phyloP scores from a whole-genome alignment of 2,113 vertebrate species.

The Porphyrio hochstetteri region DNA sequence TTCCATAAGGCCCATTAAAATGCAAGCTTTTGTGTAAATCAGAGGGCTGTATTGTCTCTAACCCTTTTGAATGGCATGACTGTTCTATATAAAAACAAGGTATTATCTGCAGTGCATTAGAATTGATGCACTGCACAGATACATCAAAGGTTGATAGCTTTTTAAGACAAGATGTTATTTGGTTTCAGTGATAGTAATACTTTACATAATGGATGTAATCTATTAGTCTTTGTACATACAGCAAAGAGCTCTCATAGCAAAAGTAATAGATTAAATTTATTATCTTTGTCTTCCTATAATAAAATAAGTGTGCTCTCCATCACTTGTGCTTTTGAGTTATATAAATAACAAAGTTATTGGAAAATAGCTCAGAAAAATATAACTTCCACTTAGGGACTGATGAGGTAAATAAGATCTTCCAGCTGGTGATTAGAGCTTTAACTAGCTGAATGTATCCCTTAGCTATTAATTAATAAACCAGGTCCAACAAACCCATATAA shows the following conservation, averaged over 20 bases:
- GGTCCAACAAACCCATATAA: neutral
- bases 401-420: conserved; percentile 49
- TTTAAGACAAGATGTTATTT: conserved; percentile 29
- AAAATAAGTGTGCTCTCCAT: conserved; percentile 6
- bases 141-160: neutral
- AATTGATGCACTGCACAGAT: neutral
- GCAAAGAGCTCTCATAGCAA: conserved; percentile 47
- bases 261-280: conserved; percentile 34
- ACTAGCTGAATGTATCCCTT: conserved; percentile 34
- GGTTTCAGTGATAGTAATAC: neutral
- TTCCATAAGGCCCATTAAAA: neutral
- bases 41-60: neutral
- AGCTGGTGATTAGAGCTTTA: conserved; percentile 51
- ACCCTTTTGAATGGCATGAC: neutral
- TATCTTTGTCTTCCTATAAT: neutral
- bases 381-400: conserved; percentile 31
- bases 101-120: neutral
- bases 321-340: conserved; percentile 51
- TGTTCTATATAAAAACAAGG: conserved; percentile 15
- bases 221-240: conserved; percentile 50
- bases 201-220: conserved; percentile 33
- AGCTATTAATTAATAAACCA: conserved; percentile 40
- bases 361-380: conserved; percentile 65
- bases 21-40: neutral
- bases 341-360: conserved; percentile 53